Percentiles rank a stretch among this genome's conserved stretches.
phyloP scores from a whole-genome alignment of 2,888 invertebrate genomes.

The Acleris sparsana region DNA sequence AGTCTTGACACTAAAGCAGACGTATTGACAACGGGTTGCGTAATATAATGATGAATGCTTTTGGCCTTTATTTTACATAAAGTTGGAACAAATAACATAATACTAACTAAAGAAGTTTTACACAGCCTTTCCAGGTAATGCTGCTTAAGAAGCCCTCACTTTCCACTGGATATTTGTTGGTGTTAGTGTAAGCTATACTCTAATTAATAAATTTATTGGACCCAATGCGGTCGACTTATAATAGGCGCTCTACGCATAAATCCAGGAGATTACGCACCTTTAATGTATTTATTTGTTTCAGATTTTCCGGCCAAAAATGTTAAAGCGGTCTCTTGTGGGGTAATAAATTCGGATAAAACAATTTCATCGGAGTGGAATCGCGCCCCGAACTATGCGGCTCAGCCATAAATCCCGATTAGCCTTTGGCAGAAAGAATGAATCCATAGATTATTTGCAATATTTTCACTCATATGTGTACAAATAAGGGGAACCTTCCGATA shows the following conservation, averaged over 20 bases:
- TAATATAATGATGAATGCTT: slow-evolving; percentile 6
- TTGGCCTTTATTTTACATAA: no score
- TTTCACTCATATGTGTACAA: slow-evolving; percentile 50
- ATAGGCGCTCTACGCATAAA: slow-evolving; percentile 26
- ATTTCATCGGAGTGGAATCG: slow-evolving; percentile 71
- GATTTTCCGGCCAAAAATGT: slow-evolving; percentile 61
- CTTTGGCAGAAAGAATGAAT: slow-evolving; percentile 63
- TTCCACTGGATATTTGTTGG: background rate
- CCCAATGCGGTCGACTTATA: slow-evolving; percentile 10
- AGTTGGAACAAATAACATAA: no score
- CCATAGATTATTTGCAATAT: slow-evolving; percentile 62
- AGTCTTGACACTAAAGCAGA: slow-evolving; percentile 33
- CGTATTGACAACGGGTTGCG: slow-evolving; percentile 3
- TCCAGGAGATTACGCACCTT: slow-evolving; percentile 35
- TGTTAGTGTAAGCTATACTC: background rate
- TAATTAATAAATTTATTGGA: slow-evolving; percentile 19
- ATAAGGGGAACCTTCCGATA: slow-evolving; percentile 36
- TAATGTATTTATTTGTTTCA: slow-evolving; percentile 55
- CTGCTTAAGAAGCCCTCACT: background rate
- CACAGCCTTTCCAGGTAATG: background rate
- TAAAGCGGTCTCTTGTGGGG: slow-evolving; percentile 64
- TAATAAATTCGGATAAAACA: slow-evolving; percentile 77
- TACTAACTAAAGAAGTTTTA: no score
- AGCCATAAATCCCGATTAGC: slow-evolving; percentile 74
- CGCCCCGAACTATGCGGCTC: slow-evolving; percentile 69